Evolutionary conservation across 1,140 invertebrate genomes (phyloP), one percentile per base, ranked within the genome.

Genomic region (Gonatopus flavifemur): DNA sequence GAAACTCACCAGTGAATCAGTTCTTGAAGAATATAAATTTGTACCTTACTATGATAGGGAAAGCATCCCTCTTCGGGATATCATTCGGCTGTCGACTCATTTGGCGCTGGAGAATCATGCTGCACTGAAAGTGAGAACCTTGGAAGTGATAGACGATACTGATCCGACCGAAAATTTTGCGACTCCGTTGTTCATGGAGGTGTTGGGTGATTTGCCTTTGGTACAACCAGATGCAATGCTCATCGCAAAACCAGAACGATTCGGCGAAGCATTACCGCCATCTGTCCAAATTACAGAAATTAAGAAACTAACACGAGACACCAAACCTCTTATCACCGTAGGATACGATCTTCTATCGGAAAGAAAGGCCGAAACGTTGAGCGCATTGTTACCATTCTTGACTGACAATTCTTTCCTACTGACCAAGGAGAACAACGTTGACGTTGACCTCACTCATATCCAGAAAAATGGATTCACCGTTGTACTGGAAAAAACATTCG

Each of bases 71-170:
- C 31, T 79, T 2, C 63, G 76, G 41, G 79, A 83, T 32, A 76
- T 82, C 3, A 63, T 87, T 2, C 72, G 85, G 21, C 49, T 84
- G 0, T 72, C 84, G 31, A 74, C 86, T 3, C 89, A 97, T 61
- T 66, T 94, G 1, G 83, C 86, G 0, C 66, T 94, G 0, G 94
- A 97, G 67, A 95, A 94, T 70, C 69, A 83, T 22, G 67, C 81
- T 19, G 16, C 73, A 0, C 79, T 82, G 16, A 89, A 88, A 72
- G 77, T 95, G 0, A 90, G 88, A 57, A 81, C 86, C 3, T 76
- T 92, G 4, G 92, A 95, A 71, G 55, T 83, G 2, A 51, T 82
- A 1, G 79, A 85, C 40, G 72, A 77, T 7, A 77, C 81, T 55
- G 79, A 82, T 15, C 57, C 76, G 42, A 54, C 52, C 4, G 60